Conservation (phyloP, 2,113 vertebrate species). For the Solea solea region DNA sequence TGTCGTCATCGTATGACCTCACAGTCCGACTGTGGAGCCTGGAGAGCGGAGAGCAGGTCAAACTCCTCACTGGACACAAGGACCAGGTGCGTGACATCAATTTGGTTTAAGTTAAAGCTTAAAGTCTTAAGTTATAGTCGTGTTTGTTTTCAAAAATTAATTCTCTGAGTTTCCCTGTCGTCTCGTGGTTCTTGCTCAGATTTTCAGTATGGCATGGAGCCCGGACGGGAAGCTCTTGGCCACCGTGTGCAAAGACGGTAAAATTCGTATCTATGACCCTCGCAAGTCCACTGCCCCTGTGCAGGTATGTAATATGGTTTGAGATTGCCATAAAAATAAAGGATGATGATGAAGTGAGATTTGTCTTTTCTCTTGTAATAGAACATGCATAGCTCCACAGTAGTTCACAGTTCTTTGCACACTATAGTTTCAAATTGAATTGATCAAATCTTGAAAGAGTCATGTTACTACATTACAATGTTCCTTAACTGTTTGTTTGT, state of each 20-base stretch:
- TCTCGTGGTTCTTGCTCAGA: slow-evolving; percentile 73
- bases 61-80: slow-evolving; percentile 86
- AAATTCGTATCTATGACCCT: slow-evolving; percentile 88
- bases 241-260: slow-evolving; percentile 91
- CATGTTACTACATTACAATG: neutral
- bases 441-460: no score
- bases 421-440: no score
- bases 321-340: neutral
- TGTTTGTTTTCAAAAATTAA: no score
- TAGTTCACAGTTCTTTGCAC: no score
- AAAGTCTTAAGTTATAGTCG: neutral
- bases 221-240: slow-evolving; percentile 89
- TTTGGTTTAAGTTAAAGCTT: neutral
- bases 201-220: slow-evolving; percentile 94
- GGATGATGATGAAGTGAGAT: neutral
- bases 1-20: slow-evolving; percentile 94
- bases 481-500: neutral
- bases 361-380: neutral
- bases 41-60: slow-evolving; percentile 71
- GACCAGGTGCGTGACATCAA: slow-evolving; percentile 86
- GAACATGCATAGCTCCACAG: neutral
- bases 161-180: neutral
- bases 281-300: slow-evolving; percentile 80
- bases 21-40: slow-evolving; percentile 90
- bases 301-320: slow-evolving; percentile 79